phyloP scores from a whole-genome alignment of 2,113 vertebrate species.

The Lasiurus borealis region DNA sequence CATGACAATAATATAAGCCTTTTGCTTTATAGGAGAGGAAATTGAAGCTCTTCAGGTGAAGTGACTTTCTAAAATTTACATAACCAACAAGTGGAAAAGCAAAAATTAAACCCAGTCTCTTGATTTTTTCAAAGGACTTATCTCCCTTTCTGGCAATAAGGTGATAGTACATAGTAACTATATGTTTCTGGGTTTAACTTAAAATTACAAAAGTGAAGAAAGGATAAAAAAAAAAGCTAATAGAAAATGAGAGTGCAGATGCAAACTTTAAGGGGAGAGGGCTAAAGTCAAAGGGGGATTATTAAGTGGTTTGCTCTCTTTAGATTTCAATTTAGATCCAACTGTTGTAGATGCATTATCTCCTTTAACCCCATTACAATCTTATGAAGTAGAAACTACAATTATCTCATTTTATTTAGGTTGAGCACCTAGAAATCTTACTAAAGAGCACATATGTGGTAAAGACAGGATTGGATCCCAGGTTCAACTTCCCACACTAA shows the following conservation, averaged over 20 bases:
- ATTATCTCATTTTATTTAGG: not conserved
- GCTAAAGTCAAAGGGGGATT: not conserved
- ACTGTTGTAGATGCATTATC: not conserved
- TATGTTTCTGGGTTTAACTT: not conserved
- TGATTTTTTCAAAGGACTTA: not conserved
- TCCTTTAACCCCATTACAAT: not conserved
- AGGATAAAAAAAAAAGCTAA: not conserved
- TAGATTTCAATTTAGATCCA: not conserved
- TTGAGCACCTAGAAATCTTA: not conserved
- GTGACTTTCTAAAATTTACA: constrained; percentile 13
- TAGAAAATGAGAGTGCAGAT: not conserved
- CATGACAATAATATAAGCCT: not conserved
- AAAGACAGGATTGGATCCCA: not conserved
- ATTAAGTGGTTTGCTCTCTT: not conserved
- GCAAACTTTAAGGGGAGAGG: not conserved
- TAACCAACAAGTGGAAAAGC: not conserved
- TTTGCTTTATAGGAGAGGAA: not conserved
- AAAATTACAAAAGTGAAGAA: not conserved
- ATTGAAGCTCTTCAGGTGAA: not conserved
- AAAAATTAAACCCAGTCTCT: not conserved
- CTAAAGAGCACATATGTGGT: not conserved
- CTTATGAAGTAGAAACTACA: not conserved
- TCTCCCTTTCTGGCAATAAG: not conserved
- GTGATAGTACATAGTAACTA: not conserved
- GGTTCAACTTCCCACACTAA: not conserved